These are phyloP conservation scores for Scelioninae gen. 1 DNA, from an alignment of 2,888 invertebrate species.

Conservation along the genomic window DNA sequence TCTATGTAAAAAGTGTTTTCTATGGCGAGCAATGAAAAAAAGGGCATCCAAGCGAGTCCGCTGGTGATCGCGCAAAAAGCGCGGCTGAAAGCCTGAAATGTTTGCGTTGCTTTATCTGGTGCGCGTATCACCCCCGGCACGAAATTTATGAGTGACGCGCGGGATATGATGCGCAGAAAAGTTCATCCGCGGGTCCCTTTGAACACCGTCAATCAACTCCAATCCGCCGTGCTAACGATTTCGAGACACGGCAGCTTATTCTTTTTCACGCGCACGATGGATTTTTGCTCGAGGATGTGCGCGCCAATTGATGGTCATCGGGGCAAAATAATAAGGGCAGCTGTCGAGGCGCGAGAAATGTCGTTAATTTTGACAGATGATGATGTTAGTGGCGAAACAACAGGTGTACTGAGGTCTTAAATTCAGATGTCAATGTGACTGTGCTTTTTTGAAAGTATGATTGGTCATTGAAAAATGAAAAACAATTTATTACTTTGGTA, in stretches of 20 bases:
- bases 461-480: too few species aligned
- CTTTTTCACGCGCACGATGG: slow-evolving; percentile 10
- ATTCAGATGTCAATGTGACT: slow-evolving; percentile 34
- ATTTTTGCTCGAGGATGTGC: slow-evolving; percentile 10
- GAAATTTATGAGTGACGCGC: slow-evolving; percentile 41
- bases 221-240: slow-evolving; percentile 27
- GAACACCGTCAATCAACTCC: slow-evolving; percentile 39
- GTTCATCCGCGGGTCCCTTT: slow-evolving; percentile 37
- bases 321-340: slow-evolving; percentile 42
- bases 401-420: slow-evolving; percentile 28
- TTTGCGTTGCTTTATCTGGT: slow-evolving; percentile 29
- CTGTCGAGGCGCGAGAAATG: slow-evolving; percentile 42
- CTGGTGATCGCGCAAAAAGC: too few species aligned
- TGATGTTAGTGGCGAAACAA: slow-evolving; percentile 40
- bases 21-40: too few species aligned
- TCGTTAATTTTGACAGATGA: slow-evolving; percentile 60
- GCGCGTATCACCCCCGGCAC: slow-evolving; percentile 48
- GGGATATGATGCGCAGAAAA: not conserved
- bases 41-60: too few species aligned
- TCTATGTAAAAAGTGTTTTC: too few species aligned
- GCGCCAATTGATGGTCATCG: slow-evolving; percentile 39
- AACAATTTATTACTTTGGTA: too few species aligned
- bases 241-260: slow-evolving; percentile 2
- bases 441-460: too few species aligned
- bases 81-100: too few species aligned